Base-by-base conservation (phyloP, 2,797 vertebrate species). In the Notamacropus eugenii region DNA sequence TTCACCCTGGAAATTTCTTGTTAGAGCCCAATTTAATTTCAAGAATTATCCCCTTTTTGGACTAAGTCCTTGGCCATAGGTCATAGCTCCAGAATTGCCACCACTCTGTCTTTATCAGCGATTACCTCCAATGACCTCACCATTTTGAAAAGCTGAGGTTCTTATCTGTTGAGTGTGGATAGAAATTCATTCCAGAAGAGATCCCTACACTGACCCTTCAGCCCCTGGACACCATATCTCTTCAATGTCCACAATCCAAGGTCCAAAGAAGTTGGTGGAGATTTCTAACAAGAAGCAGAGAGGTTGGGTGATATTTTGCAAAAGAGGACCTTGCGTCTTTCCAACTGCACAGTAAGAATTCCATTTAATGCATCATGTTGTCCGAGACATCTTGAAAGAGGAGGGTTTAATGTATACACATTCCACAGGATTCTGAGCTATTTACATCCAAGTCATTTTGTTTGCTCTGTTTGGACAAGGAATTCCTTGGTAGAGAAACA, bases 381-480 rank as follows among this genome's bases (percentile, higher is more conserved):
- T 92, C 55, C 58, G 55, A 95, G 91, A 93, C 19, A 57, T 58
- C 46, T 57, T 96, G 24, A 34, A 95, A 57, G 59, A 92, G 91
- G 96, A 34, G 46, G 16, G 13, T 31, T 96, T 93, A 87, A 90
- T 46, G 9, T 57, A 92, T 74, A 93, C 54, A 92, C 92, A 54
- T 96, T 90, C 74, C 46, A 91, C 74, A 95, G 93, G 52, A 95
- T 94, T 95, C 40, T 58, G 93, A 95, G 34, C 56, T 90, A 87
- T 93, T 97, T 94, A 67, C 19, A 31, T 62, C 40, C 91, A 40
- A 96, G 87, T 34, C 90, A 74, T 59, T 93, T 95, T 93, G 40
- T 92, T 87, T 96, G 56, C 90, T 91, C 90, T 91, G 62, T 95
- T 59, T 93, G 92, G 82, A 95, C 57, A 96, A 97, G 24, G 57